phyloP scores from a whole-genome alignment of 1,140 invertebrate genomes.

The Solenopsis fugax region DNA sequence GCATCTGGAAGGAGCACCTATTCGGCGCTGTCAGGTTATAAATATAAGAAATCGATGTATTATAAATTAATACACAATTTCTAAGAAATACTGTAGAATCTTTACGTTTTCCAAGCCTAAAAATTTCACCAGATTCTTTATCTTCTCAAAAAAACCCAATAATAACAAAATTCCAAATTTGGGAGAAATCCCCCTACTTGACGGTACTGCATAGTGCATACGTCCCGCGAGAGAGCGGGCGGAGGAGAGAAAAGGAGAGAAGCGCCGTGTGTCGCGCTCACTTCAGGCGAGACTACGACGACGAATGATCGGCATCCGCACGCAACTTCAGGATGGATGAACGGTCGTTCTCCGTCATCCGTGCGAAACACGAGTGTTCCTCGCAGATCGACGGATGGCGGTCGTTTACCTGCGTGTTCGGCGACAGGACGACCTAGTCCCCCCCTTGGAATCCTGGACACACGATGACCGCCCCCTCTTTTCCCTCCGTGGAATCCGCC shows the following conservation, averaged over 20 bases:
- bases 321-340: not conserved
- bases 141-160: no score
- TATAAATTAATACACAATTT: no score
- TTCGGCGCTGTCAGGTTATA: not conserved
- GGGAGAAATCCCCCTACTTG: no score
- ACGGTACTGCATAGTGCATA: no score
- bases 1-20: slow-evolving; percentile 3
- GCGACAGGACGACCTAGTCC: not conserved
- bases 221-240: not conserved
- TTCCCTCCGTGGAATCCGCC: slow-evolving; percentile 9
- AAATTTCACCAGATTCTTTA: no score
- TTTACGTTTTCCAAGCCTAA: no score
- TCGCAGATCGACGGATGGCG: not conserved
- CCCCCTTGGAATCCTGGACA: not conserved
- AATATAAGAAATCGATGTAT: no score
- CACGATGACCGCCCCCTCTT: not conserved
- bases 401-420: slow-evolving; percentile 34
- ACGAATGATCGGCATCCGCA: not conserved
- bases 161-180: no score
- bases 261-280: not conserved
- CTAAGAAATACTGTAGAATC: no score
- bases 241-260: not conserved
- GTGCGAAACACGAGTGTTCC: not conserved
- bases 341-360: not conserved
- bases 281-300: not conserved